Base-by-base conservation (phyloP, 2,113 vertebrate genomes). In the Syngnathus scovelli region DNA sequence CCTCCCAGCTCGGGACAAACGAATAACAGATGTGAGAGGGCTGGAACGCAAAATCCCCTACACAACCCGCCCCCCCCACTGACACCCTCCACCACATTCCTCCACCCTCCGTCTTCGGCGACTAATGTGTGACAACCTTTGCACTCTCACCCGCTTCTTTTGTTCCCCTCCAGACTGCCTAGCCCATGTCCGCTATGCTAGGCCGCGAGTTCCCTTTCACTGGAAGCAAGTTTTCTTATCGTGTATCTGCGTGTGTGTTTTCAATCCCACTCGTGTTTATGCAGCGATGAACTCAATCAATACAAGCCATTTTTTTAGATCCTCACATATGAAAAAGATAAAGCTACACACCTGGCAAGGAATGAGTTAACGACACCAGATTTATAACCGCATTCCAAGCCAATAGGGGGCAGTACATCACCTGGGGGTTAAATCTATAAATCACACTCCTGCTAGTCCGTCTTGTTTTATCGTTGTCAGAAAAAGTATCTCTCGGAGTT, bases 1-100 rank as follows among this genome's bases (percentile, higher is more conserved):
- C 93, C 93, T 94, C 93, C 92, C 93, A 93, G 91, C 92, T 92
- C 92, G 87, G 93, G 91, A 96, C 94, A 98, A 96, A 98, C 93
- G 92, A 94, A 94, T 94, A 94, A 93, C 95, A 96, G 94, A 97
- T 96, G 96, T 94, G 93, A 91, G 90, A 92, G 93, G 89, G 44
- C 92, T 93, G 90, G 90, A 89, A 80, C n/a, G 61, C 61, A 44
- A 62, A 62, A 62, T 62, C 61, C 61, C 61, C 61, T 62, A 44
- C 61, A 43, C n/a, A 27, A 43, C 87, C 71, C 73, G 88, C 81
- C 90, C 21, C 83, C 91, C 85, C 86, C 88, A 79, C 90, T 88
- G 74, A 71, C 86, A 61, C 84, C 91, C 86, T 86, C 88, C 80
- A 90, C 88, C 76, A 71, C 86, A 89, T 90, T 91, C 90, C 90